Percentiles rank a stretch among this genome's conserved stretches.
Conservation (phyloP, 2,113 vertebrate genomes). For the Phrynosoma blainvillii region DNA sequence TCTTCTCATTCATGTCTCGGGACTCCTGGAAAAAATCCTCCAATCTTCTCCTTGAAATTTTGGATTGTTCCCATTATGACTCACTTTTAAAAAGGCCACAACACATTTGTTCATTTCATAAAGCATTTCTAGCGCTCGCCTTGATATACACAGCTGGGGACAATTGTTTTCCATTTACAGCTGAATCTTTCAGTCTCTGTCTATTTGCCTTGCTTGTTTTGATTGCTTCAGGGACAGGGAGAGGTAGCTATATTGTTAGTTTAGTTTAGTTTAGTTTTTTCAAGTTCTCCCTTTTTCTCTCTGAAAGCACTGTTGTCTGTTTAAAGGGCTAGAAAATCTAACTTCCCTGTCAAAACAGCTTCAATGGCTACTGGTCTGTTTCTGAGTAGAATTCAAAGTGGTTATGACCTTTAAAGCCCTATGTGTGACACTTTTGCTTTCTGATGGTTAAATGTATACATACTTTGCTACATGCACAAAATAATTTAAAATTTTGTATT, state of each 20-base stretch:
- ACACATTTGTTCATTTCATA: not conserved
- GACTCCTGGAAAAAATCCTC: constrained; percentile 26
- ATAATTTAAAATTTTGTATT: too few species aligned
- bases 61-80: not conserved
- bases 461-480: too few species aligned
- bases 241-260: not conserved
- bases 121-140: not conserved
- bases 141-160: not conserved
- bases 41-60: not conserved
- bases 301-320: not conserved
- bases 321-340: not conserved
- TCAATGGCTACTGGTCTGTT: too few species aligned
- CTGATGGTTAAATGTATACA: too few species aligned
- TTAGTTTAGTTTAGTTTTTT: too few species aligned
- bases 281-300: too few species aligned
- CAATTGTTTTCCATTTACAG: not conserved
- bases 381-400: too few species aligned
- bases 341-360: too few species aligned
- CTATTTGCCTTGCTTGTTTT: not conserved
- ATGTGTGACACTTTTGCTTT: too few species aligned
- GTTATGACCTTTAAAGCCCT: too few species aligned
- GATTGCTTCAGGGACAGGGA: not conserved
- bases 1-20: not conserved
- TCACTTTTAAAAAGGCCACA: not conserved
- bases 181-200: not conserved